Conservation (phyloP, 1,140 invertebrate species). For the Drosophila ambigua region DNA sequence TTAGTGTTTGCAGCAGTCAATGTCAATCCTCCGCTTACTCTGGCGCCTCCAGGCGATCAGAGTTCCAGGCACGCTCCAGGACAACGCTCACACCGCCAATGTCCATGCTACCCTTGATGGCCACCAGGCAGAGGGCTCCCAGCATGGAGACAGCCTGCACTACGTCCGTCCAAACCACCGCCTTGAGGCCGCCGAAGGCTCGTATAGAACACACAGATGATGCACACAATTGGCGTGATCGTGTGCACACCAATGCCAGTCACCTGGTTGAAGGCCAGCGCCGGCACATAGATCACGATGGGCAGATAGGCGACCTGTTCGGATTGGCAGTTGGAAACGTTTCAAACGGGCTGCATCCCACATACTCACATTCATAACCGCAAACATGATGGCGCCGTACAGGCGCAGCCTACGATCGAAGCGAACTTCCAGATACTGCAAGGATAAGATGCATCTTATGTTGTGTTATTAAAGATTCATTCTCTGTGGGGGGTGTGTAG, state of each 20-base stretch:
- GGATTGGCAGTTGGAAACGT: too few species aligned
- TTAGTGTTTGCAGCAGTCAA: not conserved
- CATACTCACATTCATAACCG: constrained; percentile 78
- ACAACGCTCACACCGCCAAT: constrained; percentile 87
- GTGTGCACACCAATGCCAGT: constrained; percentile 90
- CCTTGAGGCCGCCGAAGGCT: constrained; percentile 93
- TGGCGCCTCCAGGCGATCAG: constrained; percentile 66
- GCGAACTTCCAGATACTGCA: constrained; percentile 89
- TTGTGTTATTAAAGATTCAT: too few species aligned
- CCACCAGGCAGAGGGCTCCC: constrained; percentile 88
- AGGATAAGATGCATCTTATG: constrained; percentile 1
- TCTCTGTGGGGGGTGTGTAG: not conserved
- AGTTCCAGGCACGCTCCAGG: constrained; percentile 84
- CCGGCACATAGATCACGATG: constrained; percentile 92
- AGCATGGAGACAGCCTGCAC: constrained; percentile 92
- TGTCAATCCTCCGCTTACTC: constrained; percentile 53
- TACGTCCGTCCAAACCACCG: constrained; percentile 94
- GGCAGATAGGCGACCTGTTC: constrained; percentile 87
- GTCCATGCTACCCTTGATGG: constrained; percentile 87
- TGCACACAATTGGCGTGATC: constrained; percentile 89
- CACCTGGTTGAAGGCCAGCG: constrained; percentile 92
- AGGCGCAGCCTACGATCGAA: constrained; percentile 87
- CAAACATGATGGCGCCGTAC: constrained; percentile 86
- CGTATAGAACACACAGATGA: constrained; percentile 93
- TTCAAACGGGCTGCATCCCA: too few species aligned